These are phyloP conservation scores for Camarhynchus parvulus DNA, from an alignment of 2,113 vertebrate species.

Conservation along the genomic window DNA sequence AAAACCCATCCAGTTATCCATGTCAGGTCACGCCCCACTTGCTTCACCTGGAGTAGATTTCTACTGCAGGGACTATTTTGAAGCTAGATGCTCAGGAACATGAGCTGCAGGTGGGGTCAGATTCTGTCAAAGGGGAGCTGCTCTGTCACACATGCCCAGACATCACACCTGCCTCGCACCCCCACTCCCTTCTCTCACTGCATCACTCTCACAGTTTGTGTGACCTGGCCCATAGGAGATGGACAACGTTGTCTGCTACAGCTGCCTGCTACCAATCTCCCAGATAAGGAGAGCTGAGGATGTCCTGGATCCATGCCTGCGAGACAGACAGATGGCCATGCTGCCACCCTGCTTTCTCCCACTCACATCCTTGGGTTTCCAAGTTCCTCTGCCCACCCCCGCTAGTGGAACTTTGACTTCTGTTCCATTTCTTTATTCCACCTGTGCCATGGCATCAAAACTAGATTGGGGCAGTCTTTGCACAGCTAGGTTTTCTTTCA, in stretches of 20 bases:
- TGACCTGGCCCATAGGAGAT: neutral
- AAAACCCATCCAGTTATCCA: neutral
- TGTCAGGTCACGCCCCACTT: rapidly evolving
- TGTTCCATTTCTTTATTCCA: neutral
- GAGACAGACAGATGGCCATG: neutral
- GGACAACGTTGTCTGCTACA: neutral
- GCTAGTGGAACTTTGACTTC: neutral
- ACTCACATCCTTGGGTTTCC: neutral
- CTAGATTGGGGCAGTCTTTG: neutral
- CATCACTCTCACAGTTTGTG: neutral
- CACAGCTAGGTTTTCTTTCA: neutral
- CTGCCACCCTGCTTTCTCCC: neutral
- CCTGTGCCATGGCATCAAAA: neutral
- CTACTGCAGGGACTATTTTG: neutral
- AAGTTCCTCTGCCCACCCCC: neutral
- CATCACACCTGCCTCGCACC: neutral
- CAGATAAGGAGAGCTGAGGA: rapidly evolving
- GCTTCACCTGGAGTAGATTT: neutral
- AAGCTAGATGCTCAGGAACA: neutral
- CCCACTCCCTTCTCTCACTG: neutral
- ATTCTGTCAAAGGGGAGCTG: neutral
- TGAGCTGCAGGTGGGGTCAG: neutral
- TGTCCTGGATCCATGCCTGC: neutral
- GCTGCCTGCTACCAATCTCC: neutral
- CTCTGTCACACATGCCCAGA: neutral